Base-by-base conservation (phyloP, 35 echinoderm and acorn worm species). In the Apostichopus californicus region DNA sequence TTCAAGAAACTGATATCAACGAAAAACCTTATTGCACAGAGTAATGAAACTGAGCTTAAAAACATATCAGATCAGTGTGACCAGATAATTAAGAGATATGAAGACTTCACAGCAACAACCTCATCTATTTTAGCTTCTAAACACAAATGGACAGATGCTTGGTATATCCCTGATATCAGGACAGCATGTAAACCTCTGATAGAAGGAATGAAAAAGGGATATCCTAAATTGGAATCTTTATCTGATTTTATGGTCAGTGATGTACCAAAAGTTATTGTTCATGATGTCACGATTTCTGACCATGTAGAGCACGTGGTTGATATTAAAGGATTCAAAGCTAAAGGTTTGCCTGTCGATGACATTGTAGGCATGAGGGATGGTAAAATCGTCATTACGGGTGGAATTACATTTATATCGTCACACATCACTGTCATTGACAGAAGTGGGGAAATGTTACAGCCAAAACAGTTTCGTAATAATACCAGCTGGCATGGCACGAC, bases 141-240 rank as follows among this genome's bases (percentile, higher is more conserved):
- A 73, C 10, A 18, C 5, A 7, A 73, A 5, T 73, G 71, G 71
- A 4, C 71, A 24, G 71, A 73, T 18, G 71, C 20, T n/a, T 15
- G 71, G 15, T 73, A 18, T 73, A 73, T 73, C 20, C 71, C 71
- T 73, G 71, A 73, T 73, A 17, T 73, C n/a, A 73, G 20, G 6
- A n/a, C 71, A 73, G 71, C 71, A 0, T 17, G 71, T 17, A 18
- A 73, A 73, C 6, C 20, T 22, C 20, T 73, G 71, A 20, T 20
- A 73, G 71, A 73, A 73, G 71, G n/a, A 73, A 73, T 73, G 71
- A 73, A 73, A 22, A 73, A 73, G 71, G 20, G n/a, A 73, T 73
- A 18, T n/a, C 71, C 71, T 18, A 18, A 73, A 3, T 17, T 73
- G 5, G 71, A 73, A 73, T n/a, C 71, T n/a, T 73, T 73, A 73